A percentile compares a stretch with the other conserved stretches of the same genome.
Evolutionary conservation across 1,140 invertebrate species (phyloP).

Genomic region (Penaeus indicus): DNA sequence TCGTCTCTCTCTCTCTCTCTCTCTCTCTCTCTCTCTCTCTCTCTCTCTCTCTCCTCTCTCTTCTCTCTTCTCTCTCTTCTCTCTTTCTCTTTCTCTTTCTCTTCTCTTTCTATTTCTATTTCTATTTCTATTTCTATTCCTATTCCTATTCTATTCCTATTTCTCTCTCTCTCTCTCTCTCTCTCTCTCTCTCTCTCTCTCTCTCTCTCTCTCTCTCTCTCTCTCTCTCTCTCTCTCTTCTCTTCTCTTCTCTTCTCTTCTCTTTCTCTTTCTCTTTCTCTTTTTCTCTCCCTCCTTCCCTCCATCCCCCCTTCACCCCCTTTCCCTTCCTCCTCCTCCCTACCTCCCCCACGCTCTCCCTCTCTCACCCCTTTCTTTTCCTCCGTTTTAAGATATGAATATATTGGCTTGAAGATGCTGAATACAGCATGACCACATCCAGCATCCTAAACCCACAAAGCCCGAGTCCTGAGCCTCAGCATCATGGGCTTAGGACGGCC

Average conservation of each 20-base stretch:
- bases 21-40: conserved; percentile 17
- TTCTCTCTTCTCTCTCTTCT: conserved; percentile 21
- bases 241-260: background rate
- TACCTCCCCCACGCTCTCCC: background rate
- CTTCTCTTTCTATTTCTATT: background rate
- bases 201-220: too few species aligned
- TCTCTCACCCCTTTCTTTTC: too few species aligned
- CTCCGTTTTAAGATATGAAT: too few species aligned
- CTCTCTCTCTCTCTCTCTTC: background rate
- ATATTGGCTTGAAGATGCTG: too few species aligned
- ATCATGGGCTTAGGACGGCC: too few species aligned
- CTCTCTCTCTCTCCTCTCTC: conserved; percentile 11
- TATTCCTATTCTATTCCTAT: background rate
- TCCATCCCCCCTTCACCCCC: background rate
- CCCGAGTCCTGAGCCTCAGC: too few species aligned
- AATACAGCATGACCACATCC: too few species aligned
- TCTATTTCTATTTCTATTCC: background rate
- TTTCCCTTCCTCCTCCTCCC: conserved; percentile 10
- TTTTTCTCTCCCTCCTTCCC: background rate
- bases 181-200: background rate
- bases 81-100: background rate
- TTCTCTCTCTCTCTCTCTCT: too few species aligned
- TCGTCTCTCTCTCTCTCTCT: conserved; percentile 20
- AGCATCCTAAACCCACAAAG: too few species aligned
- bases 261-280: background rate